Evolutionary conservation across 2,888 invertebrate species (phyloP), one percentile per base, ranked within the genome.

Genomic region (Drosophila mimetica): DNA sequence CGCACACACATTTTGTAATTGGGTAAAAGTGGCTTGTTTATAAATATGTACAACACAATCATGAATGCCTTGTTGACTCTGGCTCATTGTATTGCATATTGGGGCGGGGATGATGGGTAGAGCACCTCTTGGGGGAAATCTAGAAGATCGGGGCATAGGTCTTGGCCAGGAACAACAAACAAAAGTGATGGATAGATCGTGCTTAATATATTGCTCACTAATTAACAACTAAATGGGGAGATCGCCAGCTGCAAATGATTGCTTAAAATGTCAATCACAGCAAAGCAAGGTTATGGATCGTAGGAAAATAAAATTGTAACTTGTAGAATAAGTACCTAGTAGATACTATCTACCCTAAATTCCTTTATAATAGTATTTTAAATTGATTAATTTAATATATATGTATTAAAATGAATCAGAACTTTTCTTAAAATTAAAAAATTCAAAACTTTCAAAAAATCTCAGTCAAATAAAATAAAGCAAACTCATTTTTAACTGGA

Each of bases 21-120:
- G 76, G 70, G 75, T 66, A 67, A 89, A 76, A 76, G 74, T 72
- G 73, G 66, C 64, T 69, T 54, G 69, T 71, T 71, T 72, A 64
- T 73, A 71, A 76, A 71, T 73, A 69, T 36, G 48, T 22, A 48
- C 54, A 71, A 55, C 63, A 63, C 34, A 51, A 42, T 66, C 51
- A 41, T 42, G 39, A 50, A 47, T 47, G 70, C 50, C 69, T 50
- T 60, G 71, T 67, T 61, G 65, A 75, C 71, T 71, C 53, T 32
- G 65, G 52, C 66, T 58, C 59, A 55, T 71, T 65, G 59, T 44
- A 13, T 34, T 25, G 34, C 47, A 30, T 30, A 16, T 69, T 69
- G 18, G 36, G 39, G 18, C 9, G 39, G 14, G 30, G 28, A n/a
- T 14, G 14, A 47, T 25, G 28, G 37, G 37, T 3, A 28, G 55